Evolutionary conservation across 2,888 invertebrate genomes (phyloP).

Genomic region (Fragum whitleyi): DNA sequence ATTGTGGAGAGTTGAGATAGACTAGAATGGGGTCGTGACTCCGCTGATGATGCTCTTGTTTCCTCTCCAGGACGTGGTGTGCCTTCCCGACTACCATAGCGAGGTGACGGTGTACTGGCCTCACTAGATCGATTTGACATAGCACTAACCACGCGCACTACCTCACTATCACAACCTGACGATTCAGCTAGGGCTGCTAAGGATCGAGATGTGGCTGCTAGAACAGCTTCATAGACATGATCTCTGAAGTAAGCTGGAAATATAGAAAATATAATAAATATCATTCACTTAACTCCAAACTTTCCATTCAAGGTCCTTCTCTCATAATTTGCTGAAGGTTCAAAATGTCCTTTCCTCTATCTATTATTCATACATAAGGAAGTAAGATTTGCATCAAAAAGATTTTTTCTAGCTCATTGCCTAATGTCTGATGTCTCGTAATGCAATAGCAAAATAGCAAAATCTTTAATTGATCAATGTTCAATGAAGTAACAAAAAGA

Average conservation of each 20-base stretch:
- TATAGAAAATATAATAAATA: background rate
- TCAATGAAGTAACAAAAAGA: no score
- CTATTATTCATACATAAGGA: no score
- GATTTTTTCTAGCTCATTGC: no score
- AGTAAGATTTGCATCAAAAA: no score
- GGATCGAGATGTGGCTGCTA: slow-evolving; percentile 78
- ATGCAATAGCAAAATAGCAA: no score
- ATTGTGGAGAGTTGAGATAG: slow-evolving; percentile 81
- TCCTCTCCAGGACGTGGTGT: slow-evolving; percentile 43
- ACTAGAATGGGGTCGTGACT: slow-evolving; percentile 74
- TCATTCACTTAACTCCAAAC: no score
- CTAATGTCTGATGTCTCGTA: no score
- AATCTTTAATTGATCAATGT: no score
- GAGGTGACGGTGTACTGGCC: slow-evolving; percentile 67
- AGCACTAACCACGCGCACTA: slow-evolving; percentile 76
- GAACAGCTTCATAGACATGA: slow-evolving; percentile 81
- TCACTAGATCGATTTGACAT: slow-evolving; percentile 71
- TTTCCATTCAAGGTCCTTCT: no score
- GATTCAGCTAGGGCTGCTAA: slow-evolving; percentile 83
- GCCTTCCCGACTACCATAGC: slow-evolving; percentile 63
- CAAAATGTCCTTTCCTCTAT: no score
- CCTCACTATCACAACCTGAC: slow-evolving; percentile 82
- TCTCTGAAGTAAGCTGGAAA: slow-evolving; percentile 80
- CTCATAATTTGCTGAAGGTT: no score
- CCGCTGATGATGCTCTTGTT: slow-evolving; percentile 66